Evolutionary conservation across 1,140 invertebrate species (phyloP).

Genomic region (Drosophila sulfurigaster): DNA sequence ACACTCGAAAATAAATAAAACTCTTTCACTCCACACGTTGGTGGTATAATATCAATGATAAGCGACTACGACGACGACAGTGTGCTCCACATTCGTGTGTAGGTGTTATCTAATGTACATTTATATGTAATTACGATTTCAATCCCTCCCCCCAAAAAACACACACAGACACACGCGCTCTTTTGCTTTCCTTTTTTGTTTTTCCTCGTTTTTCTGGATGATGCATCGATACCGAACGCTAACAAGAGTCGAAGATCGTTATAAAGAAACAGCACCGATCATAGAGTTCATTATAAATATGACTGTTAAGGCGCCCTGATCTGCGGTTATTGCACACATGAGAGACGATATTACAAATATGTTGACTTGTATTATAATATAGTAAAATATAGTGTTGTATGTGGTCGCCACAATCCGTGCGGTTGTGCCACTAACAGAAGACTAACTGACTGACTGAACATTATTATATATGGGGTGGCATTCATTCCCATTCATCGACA

Average conservation of each 20-base stretch:
- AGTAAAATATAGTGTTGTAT: neutral
- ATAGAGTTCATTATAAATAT: slow-evolving; percentile 3
- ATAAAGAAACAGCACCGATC: too few species aligned
- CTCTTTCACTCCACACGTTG: slow-evolving; percentile 26
- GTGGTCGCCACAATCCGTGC: slow-evolving; percentile 26
- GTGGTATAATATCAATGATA: slow-evolving; percentile 62
- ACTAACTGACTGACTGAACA: slow-evolving; percentile 57
- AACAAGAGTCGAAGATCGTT: neutral
- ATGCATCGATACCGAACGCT: slow-evolving; percentile 9
- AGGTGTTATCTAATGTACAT: slow-evolving; percentile 77
- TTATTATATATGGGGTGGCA: neutral
- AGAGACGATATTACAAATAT: neutral
- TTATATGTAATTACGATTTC: slow-evolving; percentile 63
- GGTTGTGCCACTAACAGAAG: slow-evolving; percentile 54
- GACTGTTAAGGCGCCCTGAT: neutral
- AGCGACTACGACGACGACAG: slow-evolving; percentile 34
- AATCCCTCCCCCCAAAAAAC: slow-evolving; percentile 29
- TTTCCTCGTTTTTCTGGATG: slow-evolving; percentile 20
- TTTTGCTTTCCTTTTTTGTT: slow-evolving; percentile 19
- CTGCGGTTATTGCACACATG: slow-evolving; percentile 19
- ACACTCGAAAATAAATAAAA: slow-evolving; percentile 49
- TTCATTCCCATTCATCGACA: neutral
- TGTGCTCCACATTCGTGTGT: slow-evolving; percentile 60
- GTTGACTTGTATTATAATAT: too few species aligned
- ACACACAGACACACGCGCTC: slow-evolving; percentile 17